Conservation (phyloP, 2,113 vertebrate genomes). For the Boulengeromyrus knoepffleri region DNA sequence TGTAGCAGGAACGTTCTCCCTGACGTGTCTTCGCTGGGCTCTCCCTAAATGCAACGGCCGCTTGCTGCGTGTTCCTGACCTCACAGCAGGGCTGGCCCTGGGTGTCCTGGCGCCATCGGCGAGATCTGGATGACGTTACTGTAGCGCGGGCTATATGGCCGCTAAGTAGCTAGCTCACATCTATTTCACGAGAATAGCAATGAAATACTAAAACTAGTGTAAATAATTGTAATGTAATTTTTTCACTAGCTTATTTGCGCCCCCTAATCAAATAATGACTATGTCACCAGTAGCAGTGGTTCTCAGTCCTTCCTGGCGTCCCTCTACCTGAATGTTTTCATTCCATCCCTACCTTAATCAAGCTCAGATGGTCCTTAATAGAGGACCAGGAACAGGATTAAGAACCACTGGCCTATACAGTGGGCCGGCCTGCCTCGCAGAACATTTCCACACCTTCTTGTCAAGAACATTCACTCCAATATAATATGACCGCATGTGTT, state of each 20-base stretch:
- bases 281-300: not conserved
- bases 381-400: not conserved
- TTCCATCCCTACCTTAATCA: not conserved
- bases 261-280: not conserved
- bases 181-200: not conserved
- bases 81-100: not conserved
- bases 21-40: not conserved
- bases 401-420: not conserved
- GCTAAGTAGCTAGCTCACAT: not conserved
- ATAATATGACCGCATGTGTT: not conserved
- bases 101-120: not conserved
- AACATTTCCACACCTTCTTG: not conserved
- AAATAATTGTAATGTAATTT: not conserved
- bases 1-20: not conserved
- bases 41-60: not conserved
- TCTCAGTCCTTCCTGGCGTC: not conserved
- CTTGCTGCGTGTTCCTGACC: not conserved
- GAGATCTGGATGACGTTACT: not conserved
- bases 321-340: not conserved
- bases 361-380: not conserved
- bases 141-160: not conserved
- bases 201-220: not conserved
- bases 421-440: not conserved
- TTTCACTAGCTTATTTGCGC: not conserved
- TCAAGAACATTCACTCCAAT: not conserved